Base-by-base conservation (phyloP, 2,888 invertebrate genomes). In the Apamea crenata region DNA sequence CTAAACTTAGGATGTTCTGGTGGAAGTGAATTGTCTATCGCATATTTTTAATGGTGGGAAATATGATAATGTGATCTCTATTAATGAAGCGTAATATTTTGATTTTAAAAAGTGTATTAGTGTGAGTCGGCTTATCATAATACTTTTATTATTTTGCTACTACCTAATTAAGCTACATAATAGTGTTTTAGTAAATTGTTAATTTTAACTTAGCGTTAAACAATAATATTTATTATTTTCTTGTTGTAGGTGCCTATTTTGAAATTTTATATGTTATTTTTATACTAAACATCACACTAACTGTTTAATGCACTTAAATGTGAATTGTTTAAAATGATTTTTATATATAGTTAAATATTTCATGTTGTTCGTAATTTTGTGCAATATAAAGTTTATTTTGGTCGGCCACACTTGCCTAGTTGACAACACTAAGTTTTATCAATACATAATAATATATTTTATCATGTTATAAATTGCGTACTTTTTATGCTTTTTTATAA, bases 171-270 rank as follows among this genome's bases (percentile, higher is more conserved):
- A 69, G 81, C 87, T 91, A 87, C 89, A 85, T 88, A 84, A 91
- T 91, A 93, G 91, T 92, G 91, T 92, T 92, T 91, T 91, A 90
- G 91, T 88, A 89, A 90, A 90, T 90, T 90, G 88, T 91, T 92
- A 91, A 90, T 89, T 90, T 90, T 89, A 89, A 85, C 74, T 85
- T 80, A 87, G 74, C 21, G 36, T 83, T 82, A 78, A 74, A 85
- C 59, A 63, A 74, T 79, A 68, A 83, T 88, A 88, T 88, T 86
- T 87, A 89, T 86, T 87, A 84, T 78, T 77, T 86, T 70, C 70
- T 86, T 77, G 74, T 89, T 90, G 85, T 93, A 93, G 93, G 93
- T 94, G 94, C 91, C 91, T 94, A 91, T 93, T 93, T 92, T 91
- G 86, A 85, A 89, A 86, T 88, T 93, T 90, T 90, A 80, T 83